These are phyloP conservation scores for Schizotus pectinicornis DNA, from an alignment of 2,888 invertebrate species.

Conservation along the genomic window DNA sequence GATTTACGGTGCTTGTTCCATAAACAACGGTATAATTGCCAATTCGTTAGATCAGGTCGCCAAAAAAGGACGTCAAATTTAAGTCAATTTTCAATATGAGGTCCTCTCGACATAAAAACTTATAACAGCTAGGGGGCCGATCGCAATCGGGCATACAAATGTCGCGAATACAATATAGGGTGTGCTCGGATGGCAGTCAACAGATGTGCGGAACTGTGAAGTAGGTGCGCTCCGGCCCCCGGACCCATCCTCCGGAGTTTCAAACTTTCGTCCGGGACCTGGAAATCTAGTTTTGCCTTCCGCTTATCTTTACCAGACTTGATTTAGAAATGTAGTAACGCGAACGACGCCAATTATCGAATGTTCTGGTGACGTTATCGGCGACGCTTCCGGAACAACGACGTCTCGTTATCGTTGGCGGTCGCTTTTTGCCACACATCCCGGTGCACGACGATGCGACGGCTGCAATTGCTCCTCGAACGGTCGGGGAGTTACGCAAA, in stretches of 20 bases:
- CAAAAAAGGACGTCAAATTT: background rate
- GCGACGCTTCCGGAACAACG: slow-evolving; percentile 3
- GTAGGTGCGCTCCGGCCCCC: background rate
- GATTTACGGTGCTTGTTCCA: slow-evolving; percentile 21
- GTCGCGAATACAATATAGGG: slow-evolving; percentile 19
- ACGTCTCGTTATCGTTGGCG: slow-evolving; percentile 12
- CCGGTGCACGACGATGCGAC: background rate
- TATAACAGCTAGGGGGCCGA: background rate
- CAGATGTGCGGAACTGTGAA: slow-evolving; percentile 20
- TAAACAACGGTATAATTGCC: slow-evolving; percentile 22
- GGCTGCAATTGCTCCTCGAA: slow-evolving; percentile 9
- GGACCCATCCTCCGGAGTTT: background rate
- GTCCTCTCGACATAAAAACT: no score
- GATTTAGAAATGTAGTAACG: slow-evolving; percentile 10
- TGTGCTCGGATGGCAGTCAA: background rate
- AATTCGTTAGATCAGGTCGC: slow-evolving; percentile 7
- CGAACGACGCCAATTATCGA: slow-evolving; percentile 5
- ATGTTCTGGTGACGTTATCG: slow-evolving; percentile 7
- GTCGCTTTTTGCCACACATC: background rate
- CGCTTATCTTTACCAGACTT: slow-evolving; percentile 1
- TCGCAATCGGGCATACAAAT: slow-evolving; percentile 21
- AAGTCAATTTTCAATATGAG: slow-evolving; percentile 3
- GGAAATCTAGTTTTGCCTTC: background rate
- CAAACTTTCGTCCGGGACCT: background rate
- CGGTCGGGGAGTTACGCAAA: slow-evolving; percentile 36